Percentiles rank a stretch among this genome's conserved stretches.
phyloP scores from a whole-genome alignment of 2,113 vertebrate genomes.

The Pycnonotus jocosus region DNA sequence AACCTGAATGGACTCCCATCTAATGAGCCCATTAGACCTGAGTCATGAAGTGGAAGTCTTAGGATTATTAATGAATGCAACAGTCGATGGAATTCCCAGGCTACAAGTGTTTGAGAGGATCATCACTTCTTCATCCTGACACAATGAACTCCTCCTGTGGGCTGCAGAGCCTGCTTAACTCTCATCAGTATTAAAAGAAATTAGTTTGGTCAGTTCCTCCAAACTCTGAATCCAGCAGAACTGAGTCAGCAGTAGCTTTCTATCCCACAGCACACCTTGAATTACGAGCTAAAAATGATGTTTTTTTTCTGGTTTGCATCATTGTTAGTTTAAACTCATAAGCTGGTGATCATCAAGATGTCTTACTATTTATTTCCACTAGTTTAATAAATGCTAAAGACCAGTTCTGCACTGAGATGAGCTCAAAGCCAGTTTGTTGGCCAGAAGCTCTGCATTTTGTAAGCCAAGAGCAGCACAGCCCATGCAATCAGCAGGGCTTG shows the following conservation, averaged over 20 bases:
- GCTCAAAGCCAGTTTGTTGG: neutral
- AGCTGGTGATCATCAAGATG: neutral
- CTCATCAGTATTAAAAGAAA: neutral
- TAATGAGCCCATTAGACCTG: neutral
- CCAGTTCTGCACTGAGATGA: neutral
- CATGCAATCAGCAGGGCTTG: neutral
- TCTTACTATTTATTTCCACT: neutral
- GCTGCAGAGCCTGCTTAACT: neutral
- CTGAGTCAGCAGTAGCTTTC: neutral
- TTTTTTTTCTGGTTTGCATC: neutral
- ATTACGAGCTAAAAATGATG: accelerated
- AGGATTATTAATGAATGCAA: neutral
- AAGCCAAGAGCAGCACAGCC: neutral
- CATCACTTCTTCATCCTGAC: neutral
- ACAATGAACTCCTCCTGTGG: neutral
- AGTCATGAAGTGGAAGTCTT: neutral
- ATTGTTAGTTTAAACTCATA: accelerated
- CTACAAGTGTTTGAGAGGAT: neutral
- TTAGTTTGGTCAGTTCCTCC: neutral
- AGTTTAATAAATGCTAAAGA: neutral
- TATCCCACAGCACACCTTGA: neutral
- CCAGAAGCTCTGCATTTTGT: neutral
- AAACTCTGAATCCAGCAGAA: neutral
- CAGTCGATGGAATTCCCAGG: neutral
- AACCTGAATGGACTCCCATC: neutral